Percentiles rank a stretch among this genome's conserved stretches.
Conservation (phyloP, 2,888 invertebrate genomes). For the Drosophila demipolita region DNA sequence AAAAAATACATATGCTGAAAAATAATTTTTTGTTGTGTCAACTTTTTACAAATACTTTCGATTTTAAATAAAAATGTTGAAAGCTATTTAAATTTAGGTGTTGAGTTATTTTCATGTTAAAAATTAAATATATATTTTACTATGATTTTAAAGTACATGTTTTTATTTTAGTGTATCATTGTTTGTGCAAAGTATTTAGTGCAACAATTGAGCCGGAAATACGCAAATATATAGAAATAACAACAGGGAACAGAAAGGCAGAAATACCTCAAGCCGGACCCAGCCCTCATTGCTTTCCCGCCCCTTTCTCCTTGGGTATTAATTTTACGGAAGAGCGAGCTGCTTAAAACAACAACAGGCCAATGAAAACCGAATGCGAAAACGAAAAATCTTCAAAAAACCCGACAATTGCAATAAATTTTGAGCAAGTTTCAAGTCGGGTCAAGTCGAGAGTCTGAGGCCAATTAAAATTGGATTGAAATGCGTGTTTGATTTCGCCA, state of each 20-base stretch:
- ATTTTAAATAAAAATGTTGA: not conserved
- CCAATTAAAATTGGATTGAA: slow-evolving; percentile 72
- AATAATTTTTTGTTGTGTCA: not conserved
- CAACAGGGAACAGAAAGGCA: slow-evolving; percentile 24
- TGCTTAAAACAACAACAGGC: slow-evolving; percentile 44
- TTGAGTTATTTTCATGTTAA: not conserved
- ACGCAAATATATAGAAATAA: slow-evolving; percentile 34
- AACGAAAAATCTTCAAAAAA: slow-evolving; percentile 44
- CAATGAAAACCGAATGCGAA: slow-evolving; percentile 22
- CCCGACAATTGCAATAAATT: slow-evolving; percentile 56
- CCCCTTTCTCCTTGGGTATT: slow-evolving; percentile 45
- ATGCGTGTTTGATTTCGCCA: slow-evolving; percentile 65
- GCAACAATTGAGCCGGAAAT: slow-evolving; percentile 78
- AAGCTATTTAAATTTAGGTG: not conserved
- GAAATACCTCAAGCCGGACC: slow-evolving; percentile 38
- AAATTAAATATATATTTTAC: not conserved
- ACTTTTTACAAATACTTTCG: not conserved
- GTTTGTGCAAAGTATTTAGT: slow-evolving; percentile 74
- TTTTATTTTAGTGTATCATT: slow-evolving; percentile 20
- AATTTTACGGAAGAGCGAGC: slow-evolving; percentile 69
- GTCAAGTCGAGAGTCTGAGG: slow-evolving; percentile 39
- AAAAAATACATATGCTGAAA: not conserved
- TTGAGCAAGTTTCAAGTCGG: slow-evolving; percentile 32
- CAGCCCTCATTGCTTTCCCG: slow-evolving; percentile 8
- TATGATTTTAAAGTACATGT: accelerated